Evolutionary conservation across 2,113 vertebrate species (phyloP), one percentile per base, ranked within the genome.

Genomic region (Syrrhaptes paradoxus): DNA sequence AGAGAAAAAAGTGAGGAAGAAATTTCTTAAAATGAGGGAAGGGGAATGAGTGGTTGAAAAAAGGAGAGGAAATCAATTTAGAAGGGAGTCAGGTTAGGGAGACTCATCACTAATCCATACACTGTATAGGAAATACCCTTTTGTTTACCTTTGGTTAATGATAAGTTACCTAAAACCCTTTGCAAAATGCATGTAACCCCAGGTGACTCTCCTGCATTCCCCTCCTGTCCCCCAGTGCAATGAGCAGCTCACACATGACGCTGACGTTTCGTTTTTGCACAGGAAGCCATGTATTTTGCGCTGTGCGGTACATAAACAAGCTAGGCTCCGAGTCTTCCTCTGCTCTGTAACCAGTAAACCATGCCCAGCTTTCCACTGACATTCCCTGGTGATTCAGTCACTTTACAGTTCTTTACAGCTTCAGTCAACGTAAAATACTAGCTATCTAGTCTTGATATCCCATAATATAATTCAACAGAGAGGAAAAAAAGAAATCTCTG

Each of bases 191-290:
- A 43, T 1, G 3, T 24, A 38, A 12, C 13, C 38, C 17, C 62
- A 11, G 6, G 14, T 34, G 45, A 43, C 71, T 32, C 51, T 36
- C 52, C 22, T 34, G 7, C 3, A 2, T 22, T 18, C 7, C 28
- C 46, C 41, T n/a, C 6, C 89, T 52, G 43, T 16, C 21, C 10
- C 31, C 20, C 21, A 3, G 1, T 7, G 16, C 63, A 78, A 26
- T 4, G 15, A 34, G 16, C 54, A 31, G 10, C 8, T 70, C 36
- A 29, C 55, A 55, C 1, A 1, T 1, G 4, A 25, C 45, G 43
- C 32, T 9, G 18, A 11, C 10, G 6, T 49, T 63, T 51, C 3
- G 1, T 3, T 31, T 43, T 43, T 32, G 54, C 16, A 6, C 1
- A 32, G 16, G 9, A 7, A 48, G 21, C 38, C 63, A 17, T 1